Base-by-base conservation (phyloP, 2,113 vertebrate genomes). In the Neolamprologus variostigma region DNA sequence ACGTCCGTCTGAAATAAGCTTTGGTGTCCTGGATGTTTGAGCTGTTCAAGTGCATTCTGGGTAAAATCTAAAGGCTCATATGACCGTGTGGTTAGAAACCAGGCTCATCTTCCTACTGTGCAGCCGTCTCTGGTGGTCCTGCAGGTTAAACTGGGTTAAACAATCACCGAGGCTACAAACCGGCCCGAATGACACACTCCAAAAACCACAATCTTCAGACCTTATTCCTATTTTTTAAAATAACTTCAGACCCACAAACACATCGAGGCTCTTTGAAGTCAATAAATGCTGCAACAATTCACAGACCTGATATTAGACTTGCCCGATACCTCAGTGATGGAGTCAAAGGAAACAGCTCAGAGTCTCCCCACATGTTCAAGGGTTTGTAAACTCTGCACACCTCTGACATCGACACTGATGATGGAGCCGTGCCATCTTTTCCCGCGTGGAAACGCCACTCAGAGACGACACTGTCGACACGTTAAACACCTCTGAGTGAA, bases 401-500 rank as follows among this genome's bases (percentile, higher is more conserved):
- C 21, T 47, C 50, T 47, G 83, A 33, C 66, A 21, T 61, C 7
- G 21, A 53, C 57, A 78, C 66, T 40, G 50, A 71, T 6, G 9
- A 54, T 82, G 19, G 61, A 84, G 54, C 26, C 73, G 59, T 84
- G 78, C 57, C 71, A 33, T 54, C 26, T 68, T 87, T 89, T 55
- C 35, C 79, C 19, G 83, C 17, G 40, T 61, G 53, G 5, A 35
- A 81, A 35, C 82, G 4, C 13, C 55, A 42, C 31, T 82, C 14
- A 26, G 79, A 40, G 71, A 17, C 31, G 9, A 63, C 31, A 87
- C 19, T 59, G 81, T 76, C 7, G 33, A 84, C 61, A 80, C 28
- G 37, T 92, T 86, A 86, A 86, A 82, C 84, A 14, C 82, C 21
- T 19, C 6, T 2, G 21, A 28, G 79, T 7, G 45, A 47, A 9